These are phyloP conservation scores for Anarrhichthys ocellatus DNA, from an alignment of 2,113 vertebrate genomes.

Conservation along the genomic window DNA sequence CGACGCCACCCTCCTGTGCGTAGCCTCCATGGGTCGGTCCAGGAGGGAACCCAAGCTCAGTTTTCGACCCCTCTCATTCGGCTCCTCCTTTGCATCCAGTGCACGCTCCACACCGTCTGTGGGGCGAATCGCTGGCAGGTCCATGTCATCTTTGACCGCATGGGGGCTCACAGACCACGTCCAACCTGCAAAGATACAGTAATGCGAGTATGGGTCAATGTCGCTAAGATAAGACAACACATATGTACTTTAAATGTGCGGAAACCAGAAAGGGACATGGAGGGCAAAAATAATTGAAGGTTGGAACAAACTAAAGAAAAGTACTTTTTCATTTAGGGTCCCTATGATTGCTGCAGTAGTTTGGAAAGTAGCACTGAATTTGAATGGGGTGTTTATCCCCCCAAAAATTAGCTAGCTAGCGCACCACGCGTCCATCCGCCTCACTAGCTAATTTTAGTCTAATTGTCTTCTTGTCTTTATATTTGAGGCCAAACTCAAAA, in stretches of 20 bases:
- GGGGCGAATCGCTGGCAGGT: slow-evolving; percentile 55
- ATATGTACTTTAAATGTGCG: neutral
- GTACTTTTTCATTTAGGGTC: too few relatives aligned
- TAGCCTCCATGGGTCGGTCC: slow-evolving; percentile 74
- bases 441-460: too few relatives aligned
- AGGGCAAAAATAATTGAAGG: too few relatives aligned
- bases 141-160: slow-evolving; percentile 80
- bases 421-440: too few relatives aligned
- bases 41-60: slow-evolving; percentile 67
- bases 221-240: neutral
- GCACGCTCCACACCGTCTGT: neutral
- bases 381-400: too few relatives aligned
- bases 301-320: too few relatives aligned
- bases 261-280: too few relatives aligned
- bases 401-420: too few relatives aligned
- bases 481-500: neutral
- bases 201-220: neutral
- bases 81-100: neutral
- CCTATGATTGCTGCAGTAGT: too few relatives aligned
- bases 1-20: slow-evolving; percentile 83
- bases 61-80: slow-evolving; percentile 24
- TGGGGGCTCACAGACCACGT: slow-evolving; percentile 74
- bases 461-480: too few relatives aligned
- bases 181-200: slow-evolving; percentile 76
- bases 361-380: too few relatives aligned